Evolutionary conservation across 2,797 vertebrate species (phyloP), one percentile per base, ranked within the genome.

Genomic region (Fistularia commersonii): DNA sequence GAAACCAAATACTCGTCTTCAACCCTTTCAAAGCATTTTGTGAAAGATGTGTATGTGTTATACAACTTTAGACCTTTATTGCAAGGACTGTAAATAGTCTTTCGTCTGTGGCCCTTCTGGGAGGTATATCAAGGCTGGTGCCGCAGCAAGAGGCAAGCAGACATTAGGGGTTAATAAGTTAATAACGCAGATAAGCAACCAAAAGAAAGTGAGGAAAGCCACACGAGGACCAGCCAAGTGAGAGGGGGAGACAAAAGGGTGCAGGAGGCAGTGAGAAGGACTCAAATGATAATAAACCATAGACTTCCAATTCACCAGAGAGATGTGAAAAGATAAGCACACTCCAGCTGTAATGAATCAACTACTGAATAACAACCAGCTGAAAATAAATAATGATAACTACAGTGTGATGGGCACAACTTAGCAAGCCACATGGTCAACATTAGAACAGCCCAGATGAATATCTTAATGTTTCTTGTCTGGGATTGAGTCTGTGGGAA

Each of bases 391-490:
- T 54, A 49, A 54, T 62, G 58, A 52, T 40, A 46, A 8, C 1
- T 71, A 88, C 82, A 82, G 75, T 69, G 37, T 9, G 8, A 35
- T 32, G 12, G 58, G 61, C 66, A n/a, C 66, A 61, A 77, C 90
- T 83, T 85, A 47, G 87, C 90, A 32, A 61, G 76, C 81, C 80
- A 83, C 69, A 67, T 79, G 82, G 66, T 77, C 67, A 72, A 83
- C 84, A 87, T 84, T 75, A 84, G 75, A 77, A 69, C 72, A 84
- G 85, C 86, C 86, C 79, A 82, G 56, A 79, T 83, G 80, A 51
- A 80, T 83, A 89, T 85, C 79, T 84, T 67, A 82, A 84, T 72
- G 50, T 31, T 64, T 8, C 58, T 57, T 5, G 42, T 66, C 62
- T 8, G 12, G 44, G 36, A 49, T 87, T 73, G 80, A 51, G 43